Base-by-base conservation (phyloP, 1,140 invertebrate species). In the Anoplophora glabripennis region DNA sequence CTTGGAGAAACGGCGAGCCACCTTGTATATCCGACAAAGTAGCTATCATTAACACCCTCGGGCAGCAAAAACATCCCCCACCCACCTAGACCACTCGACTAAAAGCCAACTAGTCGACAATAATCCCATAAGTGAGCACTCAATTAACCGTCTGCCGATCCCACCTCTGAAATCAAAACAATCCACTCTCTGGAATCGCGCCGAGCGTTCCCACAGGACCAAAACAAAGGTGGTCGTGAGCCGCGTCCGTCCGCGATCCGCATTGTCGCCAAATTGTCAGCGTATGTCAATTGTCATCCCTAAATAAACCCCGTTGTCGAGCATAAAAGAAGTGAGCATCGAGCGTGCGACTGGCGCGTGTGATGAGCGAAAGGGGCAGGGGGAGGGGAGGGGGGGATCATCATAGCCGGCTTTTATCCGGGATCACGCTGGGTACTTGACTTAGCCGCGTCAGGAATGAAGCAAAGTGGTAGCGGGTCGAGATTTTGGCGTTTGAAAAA, bases 251-350 rank as follows among this genome's bases (percentile, higher is more conserved):
- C 44, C 42, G 41, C 54, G 59, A 57, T 61, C 55, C 46, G 53
- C 63, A 59, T 63, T 56, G 55, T 63, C 44, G 55, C 49, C 61
- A 68, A 68, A 68, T 68, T 68, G 66, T 62, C 46, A 66, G 59
- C 69, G 67, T 71, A 69, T 68, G 69, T 68, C 66, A 61, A 68
- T 69, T 68, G 69, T 69, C 69, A 71, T 71, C 63, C 60, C 48
- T 57, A 71, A 69, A 69, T 66, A 71, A 71, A 64, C 55, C 64
- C 61, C 38, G 69, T 71, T 71, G 69, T 71, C 48, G 59, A 53
- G 41, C 41, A 68, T 59, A 69, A 70, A 66, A 66, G 68, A 70
- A 68, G 63, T 70, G 68, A 68, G 58, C 68, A 70, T 70, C 68
- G 61, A 51, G 57, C 64, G 54, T 58, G 65, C 57, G 65, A 57